A percentile compares a stretch with the other conserved stretches of the same genome.
Conservation (phyloP, 2,797 vertebrate genomes). For the Psittacula derbiana region DNA sequence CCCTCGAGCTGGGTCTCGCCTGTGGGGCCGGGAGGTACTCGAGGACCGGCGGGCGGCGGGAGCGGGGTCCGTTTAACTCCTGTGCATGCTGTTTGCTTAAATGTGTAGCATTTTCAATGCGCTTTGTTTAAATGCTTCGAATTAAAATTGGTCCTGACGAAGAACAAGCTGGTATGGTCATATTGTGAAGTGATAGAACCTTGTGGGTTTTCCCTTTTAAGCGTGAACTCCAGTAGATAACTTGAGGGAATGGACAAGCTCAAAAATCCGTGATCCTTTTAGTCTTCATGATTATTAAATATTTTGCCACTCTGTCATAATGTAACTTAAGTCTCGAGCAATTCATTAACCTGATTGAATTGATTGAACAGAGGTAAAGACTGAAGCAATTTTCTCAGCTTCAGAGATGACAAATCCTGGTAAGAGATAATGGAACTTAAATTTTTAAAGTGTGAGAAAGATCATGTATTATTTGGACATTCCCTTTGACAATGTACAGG, state of each 20-base stretch:
- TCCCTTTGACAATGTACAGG: not conserved
- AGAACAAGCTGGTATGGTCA: not conserved
- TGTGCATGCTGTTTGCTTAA: rapidly evolving
- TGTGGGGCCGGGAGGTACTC: not conserved
- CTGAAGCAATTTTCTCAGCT: not conserved
- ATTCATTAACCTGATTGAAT: not conserved
- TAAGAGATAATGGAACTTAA: not conserved
- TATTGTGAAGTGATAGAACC: not conserved
- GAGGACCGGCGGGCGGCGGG: not conserved
- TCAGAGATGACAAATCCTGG: not conserved
- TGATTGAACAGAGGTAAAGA: not conserved
- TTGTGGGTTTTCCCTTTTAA: rapidly evolving
- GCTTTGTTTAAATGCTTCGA: rapidly evolving
- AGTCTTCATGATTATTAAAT: not conserved
- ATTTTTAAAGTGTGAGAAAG: not conserved
- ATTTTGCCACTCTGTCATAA: not conserved
- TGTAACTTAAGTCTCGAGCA: not conserved
- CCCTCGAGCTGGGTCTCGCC: too few relatives aligned
- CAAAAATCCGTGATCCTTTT: not conserved
- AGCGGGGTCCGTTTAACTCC: rapidly evolving
- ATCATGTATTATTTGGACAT: not conserved
- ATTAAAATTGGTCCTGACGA: not conserved
- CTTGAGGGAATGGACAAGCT: not conserved
- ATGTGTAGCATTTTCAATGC: rapidly evolving
- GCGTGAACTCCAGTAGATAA: not conserved